These are phyloP conservation scores for roundworm (Caenorhabditis elegans) DNA, from an alignment of 1,140 invertebrate genomes.

Conservation along the genomic window DNA sequence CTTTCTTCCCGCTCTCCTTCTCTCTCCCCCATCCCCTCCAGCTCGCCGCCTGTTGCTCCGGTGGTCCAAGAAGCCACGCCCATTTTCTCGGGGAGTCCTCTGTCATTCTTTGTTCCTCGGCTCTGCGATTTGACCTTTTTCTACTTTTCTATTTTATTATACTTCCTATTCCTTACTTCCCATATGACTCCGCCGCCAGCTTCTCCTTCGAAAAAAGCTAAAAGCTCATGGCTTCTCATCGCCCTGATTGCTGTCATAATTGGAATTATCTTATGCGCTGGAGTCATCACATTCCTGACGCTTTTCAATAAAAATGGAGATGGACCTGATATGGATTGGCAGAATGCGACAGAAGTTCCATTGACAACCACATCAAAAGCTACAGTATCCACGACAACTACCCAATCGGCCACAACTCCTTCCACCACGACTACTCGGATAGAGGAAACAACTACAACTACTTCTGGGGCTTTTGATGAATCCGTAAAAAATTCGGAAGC, in stretches of 20 bases:
- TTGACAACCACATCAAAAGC: background rate
- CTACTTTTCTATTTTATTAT: background rate
- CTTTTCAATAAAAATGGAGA: background rate
- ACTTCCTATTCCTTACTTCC: background rate
- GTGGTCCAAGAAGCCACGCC: slow-evolving; percentile 1
- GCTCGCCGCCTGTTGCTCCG: slow-evolving; percentile 1
- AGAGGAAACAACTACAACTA: background rate
- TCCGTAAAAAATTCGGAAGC: background rate
- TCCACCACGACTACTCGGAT: background rate
- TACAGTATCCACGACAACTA: background rate
- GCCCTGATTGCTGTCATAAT: background rate
- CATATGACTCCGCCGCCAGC: background rate
- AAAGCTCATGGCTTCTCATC: background rate
- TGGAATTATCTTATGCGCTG: background rate
- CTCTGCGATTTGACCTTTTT: background rate
- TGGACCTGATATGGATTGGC: slow-evolving; percentile 14
- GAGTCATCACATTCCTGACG: background rate
- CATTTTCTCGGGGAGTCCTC: background rate
- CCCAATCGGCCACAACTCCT: background rate
- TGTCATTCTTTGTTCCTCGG: background rate
- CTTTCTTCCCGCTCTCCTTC: background rate
- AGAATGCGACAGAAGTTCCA: background rate
- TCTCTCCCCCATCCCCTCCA: background rate
- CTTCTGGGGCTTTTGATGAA: background rate
- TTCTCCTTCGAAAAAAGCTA: background rate